Evolutionary conservation across 2,888 invertebrate species (phyloP).

Genomic region (Eupithecia inturbata): DNA sequence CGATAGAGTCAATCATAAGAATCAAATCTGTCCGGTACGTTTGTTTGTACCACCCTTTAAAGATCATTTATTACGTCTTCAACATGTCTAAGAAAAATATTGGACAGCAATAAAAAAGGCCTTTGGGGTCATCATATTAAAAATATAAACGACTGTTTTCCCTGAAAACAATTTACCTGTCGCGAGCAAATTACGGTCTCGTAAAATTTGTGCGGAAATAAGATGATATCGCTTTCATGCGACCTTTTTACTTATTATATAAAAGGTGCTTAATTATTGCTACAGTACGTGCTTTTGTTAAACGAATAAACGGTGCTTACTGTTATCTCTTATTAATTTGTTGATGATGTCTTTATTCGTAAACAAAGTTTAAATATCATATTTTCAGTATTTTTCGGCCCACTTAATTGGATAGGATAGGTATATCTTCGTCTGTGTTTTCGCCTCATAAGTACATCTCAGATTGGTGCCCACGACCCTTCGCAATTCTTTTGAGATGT

Average conservation of each 20-base stretch:
- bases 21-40: no score
- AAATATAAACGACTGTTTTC: slow-evolving; percentile 18
- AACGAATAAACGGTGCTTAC: neutral
- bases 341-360: neutral
- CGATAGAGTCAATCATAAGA: no score
- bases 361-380: neutral
- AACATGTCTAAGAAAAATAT: neutral
- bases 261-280: neutral
- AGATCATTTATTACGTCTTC: neutral
- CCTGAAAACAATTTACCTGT: slow-evolving; percentile 52
- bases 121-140: slow-evolving; percentile 14
- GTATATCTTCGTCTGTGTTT: neutral
- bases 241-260: slow-evolving; percentile 17
- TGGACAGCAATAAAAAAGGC: slow-evolving; percentile 9
- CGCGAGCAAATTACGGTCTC: slow-evolving; percentile 42
- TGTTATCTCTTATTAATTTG: neutral
- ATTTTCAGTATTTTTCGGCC: neutral
- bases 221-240: slow-evolving; percentile 30
- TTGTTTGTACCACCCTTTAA: no score
- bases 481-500: slow-evolving; percentile 70
- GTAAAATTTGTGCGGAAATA: slow-evolving; percentile 36
- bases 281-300: neutral
- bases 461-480: slow-evolving; percentile 25
- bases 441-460: neutral
- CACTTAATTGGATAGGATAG: neutral